These are phyloP conservation scores for Tricholaema leucomelas DNA, from an alignment of 2,113 vertebrate genomes.

Conservation along the genomic window DNA sequence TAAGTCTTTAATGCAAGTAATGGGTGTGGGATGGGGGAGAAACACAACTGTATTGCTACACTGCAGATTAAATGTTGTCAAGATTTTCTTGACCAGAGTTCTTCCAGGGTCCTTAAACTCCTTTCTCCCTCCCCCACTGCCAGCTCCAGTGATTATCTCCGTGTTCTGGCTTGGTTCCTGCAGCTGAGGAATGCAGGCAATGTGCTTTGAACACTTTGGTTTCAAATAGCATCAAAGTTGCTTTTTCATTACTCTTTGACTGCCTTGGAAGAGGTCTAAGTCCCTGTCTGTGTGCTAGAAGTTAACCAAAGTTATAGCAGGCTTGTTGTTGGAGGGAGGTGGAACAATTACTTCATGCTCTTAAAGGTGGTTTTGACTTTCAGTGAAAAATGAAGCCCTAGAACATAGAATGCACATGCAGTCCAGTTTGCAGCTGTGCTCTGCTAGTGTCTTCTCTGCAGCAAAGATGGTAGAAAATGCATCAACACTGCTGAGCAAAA, in stretches of 20 bases:
- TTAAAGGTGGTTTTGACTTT: conserved; percentile 28
- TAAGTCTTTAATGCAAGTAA: not conserved
- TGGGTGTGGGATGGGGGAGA: not conserved
- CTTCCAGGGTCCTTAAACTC: not conserved
- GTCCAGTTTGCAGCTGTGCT: not conserved
- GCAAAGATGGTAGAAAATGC: not conserved
- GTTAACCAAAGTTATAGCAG: not conserved
- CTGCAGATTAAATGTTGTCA: not conserved
- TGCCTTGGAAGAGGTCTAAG: conserved; percentile 54
- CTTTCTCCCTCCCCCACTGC: not conserved
- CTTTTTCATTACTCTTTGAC: conserved; percentile 50
- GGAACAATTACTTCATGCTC: conserved; percentile 4
- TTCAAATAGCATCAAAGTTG: conserved; percentile 69
- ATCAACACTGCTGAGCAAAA: not conserved
- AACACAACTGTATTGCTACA: not conserved
- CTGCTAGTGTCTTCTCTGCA: not conserved
- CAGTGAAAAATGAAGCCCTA: conserved; percentile 33
- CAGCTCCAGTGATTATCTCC: conserved; percentile 38
- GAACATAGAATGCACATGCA: not conserved
- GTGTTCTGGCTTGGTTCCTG: conserved; percentile 28
- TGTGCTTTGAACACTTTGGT: conserved; percentile 54
- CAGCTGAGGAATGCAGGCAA: conserved; percentile 52
- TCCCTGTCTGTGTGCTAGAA: conserved; percentile 22
- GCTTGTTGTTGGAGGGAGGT: not conserved
- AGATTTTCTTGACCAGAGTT: not conserved